Percentiles rank a stretch among this genome's conserved stretches.
phyloP scores from a whole-genome alignment of 2,888 invertebrate genomes.

The Muschampia plurimacula region DNA sequence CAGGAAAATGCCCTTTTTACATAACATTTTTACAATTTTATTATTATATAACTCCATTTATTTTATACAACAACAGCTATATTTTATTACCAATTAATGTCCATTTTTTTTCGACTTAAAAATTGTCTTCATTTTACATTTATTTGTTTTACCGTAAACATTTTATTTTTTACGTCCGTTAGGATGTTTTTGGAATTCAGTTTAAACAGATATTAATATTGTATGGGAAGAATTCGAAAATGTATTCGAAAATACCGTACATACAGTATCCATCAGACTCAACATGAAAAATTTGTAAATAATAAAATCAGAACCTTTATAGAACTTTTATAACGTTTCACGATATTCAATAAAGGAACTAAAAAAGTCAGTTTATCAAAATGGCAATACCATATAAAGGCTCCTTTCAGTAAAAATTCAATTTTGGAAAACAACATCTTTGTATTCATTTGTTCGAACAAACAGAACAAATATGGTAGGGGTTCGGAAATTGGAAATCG shows the following conservation, averaged over 20 bases:
- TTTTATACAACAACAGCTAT: too few relatives aligned
- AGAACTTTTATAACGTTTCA: not conserved
- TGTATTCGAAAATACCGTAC: not conserved
- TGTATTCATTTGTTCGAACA: not conserved
- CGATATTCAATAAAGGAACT: not conserved
- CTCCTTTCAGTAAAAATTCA: not conserved
- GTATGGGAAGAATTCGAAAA: too few relatives aligned
- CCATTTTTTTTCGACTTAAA: too few relatives aligned
- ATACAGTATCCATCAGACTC: not conserved
- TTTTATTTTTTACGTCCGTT: too few relatives aligned
- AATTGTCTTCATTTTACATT: too few relatives aligned
- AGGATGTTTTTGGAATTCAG: too few relatives aligned
- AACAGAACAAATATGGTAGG: not conserved
- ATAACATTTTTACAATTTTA: not conserved
- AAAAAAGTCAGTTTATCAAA: not conserved
- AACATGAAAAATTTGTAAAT: not conserved
- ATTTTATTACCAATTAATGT: not conserved
- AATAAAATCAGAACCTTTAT: conserved; percentile 3
- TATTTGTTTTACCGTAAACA: too few relatives aligned
- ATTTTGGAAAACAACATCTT: conserved; percentile 1
- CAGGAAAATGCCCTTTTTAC: not conserved
- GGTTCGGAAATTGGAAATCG: not conserved
- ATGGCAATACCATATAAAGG: not conserved
- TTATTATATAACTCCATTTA: too few relatives aligned
- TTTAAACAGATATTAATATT: too few relatives aligned